A percentile compares a stretch with the other conserved stretches of the same genome.
phyloP scores from a whole-genome alignment of 1,140 invertebrate genomes.

The Lasaia peninsularis region DNA sequence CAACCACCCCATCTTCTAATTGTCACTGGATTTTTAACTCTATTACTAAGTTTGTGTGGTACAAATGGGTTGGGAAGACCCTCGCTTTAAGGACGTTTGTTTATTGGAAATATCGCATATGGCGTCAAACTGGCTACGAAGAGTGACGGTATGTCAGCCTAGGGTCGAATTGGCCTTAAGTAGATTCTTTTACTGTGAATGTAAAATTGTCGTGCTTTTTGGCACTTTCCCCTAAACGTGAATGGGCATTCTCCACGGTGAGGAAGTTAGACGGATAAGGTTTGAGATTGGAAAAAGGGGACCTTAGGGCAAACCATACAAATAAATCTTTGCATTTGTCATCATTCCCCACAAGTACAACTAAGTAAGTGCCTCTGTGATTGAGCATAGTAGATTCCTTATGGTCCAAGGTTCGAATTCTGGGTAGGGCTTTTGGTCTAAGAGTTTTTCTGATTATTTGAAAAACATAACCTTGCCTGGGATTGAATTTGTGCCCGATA shows the following conservation, averaged over 20 bases:
- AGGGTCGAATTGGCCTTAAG: constrained; percentile 61
- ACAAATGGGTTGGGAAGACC: constrained; percentile 30
- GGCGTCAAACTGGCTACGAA: constrained; percentile 67
- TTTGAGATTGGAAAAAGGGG: not conserved
- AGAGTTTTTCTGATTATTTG: no score
- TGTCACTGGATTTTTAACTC: constrained; percentile 39
- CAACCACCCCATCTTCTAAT: constrained; percentile 37
- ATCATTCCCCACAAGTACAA: no score
- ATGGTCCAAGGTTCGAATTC: no score
- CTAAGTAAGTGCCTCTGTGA: no score
- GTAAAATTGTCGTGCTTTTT: constrained; percentile 35
- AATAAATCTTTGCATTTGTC: not conserved
- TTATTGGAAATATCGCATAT: constrained; percentile 48
- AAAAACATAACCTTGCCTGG: no score
- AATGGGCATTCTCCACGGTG: not conserved
- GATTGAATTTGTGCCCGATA: no score
- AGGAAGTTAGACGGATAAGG: not conserved
- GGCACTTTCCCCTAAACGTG: not conserved
- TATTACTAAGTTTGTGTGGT: constrained; percentile 33
- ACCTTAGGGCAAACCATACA: not conserved
- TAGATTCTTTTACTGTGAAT: constrained; percentile 49
- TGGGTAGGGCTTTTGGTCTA: no score
- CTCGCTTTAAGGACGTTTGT: constrained; percentile 40
- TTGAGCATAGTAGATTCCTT: no score
- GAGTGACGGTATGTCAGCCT: constrained; percentile 65